Conservation (phyloP, 1,140 invertebrate species). For the Wasmannia auropunctata region DNA sequence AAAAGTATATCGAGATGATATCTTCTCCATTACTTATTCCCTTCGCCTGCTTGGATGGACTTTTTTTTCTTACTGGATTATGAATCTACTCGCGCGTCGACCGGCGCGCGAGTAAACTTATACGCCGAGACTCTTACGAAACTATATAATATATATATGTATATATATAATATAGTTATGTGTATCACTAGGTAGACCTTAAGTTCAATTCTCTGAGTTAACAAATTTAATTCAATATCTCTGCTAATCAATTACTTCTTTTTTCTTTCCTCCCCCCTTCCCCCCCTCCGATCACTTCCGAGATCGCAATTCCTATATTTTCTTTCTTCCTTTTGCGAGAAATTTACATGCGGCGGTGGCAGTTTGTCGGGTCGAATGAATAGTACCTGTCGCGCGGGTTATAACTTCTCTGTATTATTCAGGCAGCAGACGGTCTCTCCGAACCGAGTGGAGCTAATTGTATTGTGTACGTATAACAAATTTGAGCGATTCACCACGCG, state of each 20-base stretch:
- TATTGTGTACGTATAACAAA: conserved; percentile 47
- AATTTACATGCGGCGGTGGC: conserved; percentile 45
- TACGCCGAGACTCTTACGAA: conserved; percentile 36
- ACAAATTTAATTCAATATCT: conserved; percentile 55
- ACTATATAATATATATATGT: conserved; percentile 18
- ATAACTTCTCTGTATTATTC: background rate
- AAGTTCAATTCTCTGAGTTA: conserved; percentile 50
- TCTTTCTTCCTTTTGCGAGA: background rate
- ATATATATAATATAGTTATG: too few species aligned
- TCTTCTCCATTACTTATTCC: conserved; percentile 17
- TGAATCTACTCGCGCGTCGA: conserved; percentile 4
- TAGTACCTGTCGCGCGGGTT: background rate
- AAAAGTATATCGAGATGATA: conserved; percentile 47
- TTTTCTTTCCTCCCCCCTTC: background rate
- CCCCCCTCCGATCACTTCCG: background rate
- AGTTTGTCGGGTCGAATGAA: background rate
- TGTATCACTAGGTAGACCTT: conserved; percentile 51
- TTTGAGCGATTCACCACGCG: conserved; percentile 64
- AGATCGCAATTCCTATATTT: conserved; percentile 27
- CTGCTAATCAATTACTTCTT: conserved; percentile 29
- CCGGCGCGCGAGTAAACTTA: conserved; percentile 7
- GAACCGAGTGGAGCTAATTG: conserved; percentile 39
- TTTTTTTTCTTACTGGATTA: conserved; percentile 59
- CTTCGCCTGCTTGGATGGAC: conserved; percentile 76
- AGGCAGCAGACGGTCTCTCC: background rate